A percentile compares a stretch with the other conserved stretches of the same genome.
Conservation (phyloP, 2,113 vertebrate genomes). For the Falcunculus frontatus region DNA sequence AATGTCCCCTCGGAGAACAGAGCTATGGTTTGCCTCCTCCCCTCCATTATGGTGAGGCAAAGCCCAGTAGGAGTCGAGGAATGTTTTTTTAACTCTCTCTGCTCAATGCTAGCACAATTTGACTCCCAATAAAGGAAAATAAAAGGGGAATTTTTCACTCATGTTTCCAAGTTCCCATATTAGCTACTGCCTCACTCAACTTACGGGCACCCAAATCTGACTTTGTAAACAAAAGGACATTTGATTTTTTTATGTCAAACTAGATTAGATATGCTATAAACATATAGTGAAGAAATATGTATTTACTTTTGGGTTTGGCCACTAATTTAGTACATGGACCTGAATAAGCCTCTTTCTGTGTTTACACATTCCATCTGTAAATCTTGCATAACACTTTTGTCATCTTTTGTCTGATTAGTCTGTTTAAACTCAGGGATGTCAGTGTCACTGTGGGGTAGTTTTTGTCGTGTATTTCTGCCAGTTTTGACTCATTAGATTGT, state of each 20-base stretch:
- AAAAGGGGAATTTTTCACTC: too few relatives aligned
- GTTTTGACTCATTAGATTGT: not conserved
- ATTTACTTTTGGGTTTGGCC: not conserved
- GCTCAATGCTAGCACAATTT: not conserved
- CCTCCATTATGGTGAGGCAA: not conserved
- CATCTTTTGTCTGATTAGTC: not conserved
- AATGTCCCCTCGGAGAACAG: not conserved
- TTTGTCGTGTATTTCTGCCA: not conserved
- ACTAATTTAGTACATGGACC: not conserved
- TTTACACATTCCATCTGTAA: not conserved
- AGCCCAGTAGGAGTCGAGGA: not conserved
- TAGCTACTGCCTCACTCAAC: not conserved
- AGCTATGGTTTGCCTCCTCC: not conserved
- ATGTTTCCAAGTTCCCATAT: not conserved
- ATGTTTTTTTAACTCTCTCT: not conserved
- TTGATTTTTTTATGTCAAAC: not conserved
- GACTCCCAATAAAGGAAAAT: not conserved
- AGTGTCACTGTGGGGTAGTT: not conserved
- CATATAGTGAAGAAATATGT: not conserved
- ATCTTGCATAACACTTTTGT: not conserved
- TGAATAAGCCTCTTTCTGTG: not conserved
- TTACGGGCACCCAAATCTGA: not conserved
- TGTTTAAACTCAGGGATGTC: not conserved
- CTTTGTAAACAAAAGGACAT: not conserved
- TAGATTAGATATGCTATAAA: not conserved